phyloP scores from a whole-genome alignment of 2,113 vertebrate genomes.

The Choloepus hoffmanni region DNA sequence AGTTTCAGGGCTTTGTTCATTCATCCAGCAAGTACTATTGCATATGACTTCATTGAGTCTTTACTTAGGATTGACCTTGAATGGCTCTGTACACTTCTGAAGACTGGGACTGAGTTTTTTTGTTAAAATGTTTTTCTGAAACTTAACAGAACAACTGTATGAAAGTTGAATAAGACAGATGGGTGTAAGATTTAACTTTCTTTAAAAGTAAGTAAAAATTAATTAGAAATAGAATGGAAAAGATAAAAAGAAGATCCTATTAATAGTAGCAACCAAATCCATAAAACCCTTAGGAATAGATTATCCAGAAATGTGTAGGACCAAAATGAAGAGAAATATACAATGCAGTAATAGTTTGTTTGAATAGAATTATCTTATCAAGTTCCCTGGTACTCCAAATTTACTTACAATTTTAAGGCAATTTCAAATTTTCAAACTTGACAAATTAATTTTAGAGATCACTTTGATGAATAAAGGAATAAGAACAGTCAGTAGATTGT shows the following conservation, averaged over 20 bases:
- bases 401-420: background rate
- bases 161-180: background rate
- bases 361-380: background rate
- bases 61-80: background rate
- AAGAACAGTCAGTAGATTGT: background rate
- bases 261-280: background rate
- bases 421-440: background rate
- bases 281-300: background rate
- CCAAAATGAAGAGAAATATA: background rate
- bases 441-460: background rate
- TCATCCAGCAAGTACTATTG: background rate
- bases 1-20: background rate
- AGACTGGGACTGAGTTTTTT: background rate
- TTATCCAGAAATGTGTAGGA: background rate
- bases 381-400: background rate
- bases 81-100: background rate
- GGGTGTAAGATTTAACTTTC: background rate
- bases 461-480: background rate
- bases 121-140: conserved; percentile 22
- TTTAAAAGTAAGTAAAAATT: conserved; percentile 35
- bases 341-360: background rate
- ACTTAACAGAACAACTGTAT: background rate
- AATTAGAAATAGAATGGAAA: background rate
- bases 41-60: background rate
- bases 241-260: background rate